These are phyloP conservation scores for Cricetomys ansorgei DNA, from an alignment of 2,113 vertebrate genomes.

Conservation along the genomic window DNA sequence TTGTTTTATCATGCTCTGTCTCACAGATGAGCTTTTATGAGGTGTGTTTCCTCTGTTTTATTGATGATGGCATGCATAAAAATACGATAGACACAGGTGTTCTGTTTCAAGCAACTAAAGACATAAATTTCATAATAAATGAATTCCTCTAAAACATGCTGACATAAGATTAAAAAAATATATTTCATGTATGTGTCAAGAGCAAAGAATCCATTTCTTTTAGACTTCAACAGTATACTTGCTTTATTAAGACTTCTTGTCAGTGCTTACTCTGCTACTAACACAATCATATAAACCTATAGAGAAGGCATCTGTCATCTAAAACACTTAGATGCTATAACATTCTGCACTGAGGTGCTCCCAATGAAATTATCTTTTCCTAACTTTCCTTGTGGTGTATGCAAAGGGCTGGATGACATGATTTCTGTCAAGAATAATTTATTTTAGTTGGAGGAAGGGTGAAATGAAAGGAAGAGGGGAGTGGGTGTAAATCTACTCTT, in stretches of 20 bases:
- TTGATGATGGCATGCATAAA: neutral
- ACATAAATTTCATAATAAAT: neutral
- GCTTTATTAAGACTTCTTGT: neutral
- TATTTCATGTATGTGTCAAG: neutral
- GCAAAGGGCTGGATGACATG: neutral
- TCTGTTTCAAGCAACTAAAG: conserved; percentile 57
- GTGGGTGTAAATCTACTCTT: neutral
- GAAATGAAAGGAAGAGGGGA: neutral
- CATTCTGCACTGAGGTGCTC: neutral
- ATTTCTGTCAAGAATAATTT: neutral
- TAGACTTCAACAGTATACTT: conserved; percentile 5
- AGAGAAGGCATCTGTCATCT: neutral
- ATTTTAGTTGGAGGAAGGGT: neutral
- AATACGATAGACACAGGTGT: conserved; percentile 25
- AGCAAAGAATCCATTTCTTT: conserved; percentile 21
- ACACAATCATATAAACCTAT: neutral
- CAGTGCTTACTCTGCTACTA: neutral
- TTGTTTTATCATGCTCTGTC: conserved; percentile 12
- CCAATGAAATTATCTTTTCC: neutral
- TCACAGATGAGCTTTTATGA: conserved; percentile 36
- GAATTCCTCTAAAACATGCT: neutral
- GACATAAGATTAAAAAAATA: conserved; percentile 53
- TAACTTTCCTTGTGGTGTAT: neutral
- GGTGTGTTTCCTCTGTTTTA: neutral
- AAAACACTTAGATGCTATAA: neutral